Evolutionary conservation across 2,113 vertebrate genomes (phyloP), one percentile per base, ranked within the genome.

Genomic region (Rhinolophus ferrumequinum): DNA sequence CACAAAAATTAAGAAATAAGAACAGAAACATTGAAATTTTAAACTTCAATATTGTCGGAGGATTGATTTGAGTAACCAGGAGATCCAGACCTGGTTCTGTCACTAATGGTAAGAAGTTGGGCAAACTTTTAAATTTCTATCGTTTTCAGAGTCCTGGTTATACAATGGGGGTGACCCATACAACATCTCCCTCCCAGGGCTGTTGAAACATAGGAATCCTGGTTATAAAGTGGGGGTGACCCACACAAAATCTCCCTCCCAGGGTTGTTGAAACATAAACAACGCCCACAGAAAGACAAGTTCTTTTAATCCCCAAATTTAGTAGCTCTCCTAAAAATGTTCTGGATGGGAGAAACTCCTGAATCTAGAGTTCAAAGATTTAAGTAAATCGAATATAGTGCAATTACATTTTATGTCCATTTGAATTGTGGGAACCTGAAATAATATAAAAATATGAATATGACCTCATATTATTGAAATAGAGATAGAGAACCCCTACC

Each of bases 221-320:
- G 10, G 4, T 60, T 6, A 18, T 69, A 67, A 88, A 67, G 52
- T 12, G 10, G 12, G 52, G 38, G 28, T 15, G 35, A 67, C 35
- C 5, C 28, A 5, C 75, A 38, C 7, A 30, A 35, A 0, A 2
- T 8, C 6, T 33, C 26, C n/a, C 2, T 24, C 50, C 52, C 47
- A 28, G 18, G 24, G 52, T 70, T 58, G 12, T 26, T 24, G 18
- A 44, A 6, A 67, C 41, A 50, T 11, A 56, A 30, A 66, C 8
- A 2, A 10, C 38, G 38, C 16, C 26, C 66, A 41, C 24, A 28
- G 92, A 80, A 41, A 77, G 33, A 70, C 69, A 88, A 33, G 14
- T n/a, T 79, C 50, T 85, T 50, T 85, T 64, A 73, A 80, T n/a
- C 5, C n/a, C 33, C 44, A 28, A 26, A 70, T 54, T 24, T 41